Conservation (phyloP, 1,140 invertebrate species). For the Lucilia cuprina region DNA sequence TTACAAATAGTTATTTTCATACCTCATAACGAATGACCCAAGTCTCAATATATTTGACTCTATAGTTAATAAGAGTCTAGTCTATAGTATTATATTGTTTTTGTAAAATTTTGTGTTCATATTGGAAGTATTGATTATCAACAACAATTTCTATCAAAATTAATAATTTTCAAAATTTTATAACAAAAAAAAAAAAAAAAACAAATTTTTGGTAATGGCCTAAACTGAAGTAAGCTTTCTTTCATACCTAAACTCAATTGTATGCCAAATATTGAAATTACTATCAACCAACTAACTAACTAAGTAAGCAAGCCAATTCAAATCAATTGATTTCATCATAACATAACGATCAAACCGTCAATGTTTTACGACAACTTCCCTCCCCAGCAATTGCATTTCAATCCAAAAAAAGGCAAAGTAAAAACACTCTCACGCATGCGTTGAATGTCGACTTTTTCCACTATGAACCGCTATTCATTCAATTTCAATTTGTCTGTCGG, state of each 20-base stretch:
- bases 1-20: not conserved
- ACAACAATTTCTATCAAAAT: not conserved
- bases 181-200: not conserved
- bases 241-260: not conserved
- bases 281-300: not conserved
- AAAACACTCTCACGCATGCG: not conserved
- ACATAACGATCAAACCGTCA: not conserved
- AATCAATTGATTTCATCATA: not conserved
- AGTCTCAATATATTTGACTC: not conserved
- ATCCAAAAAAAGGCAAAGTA: not conserved
- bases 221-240: not conserved
- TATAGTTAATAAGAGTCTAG: too few relatives aligned
- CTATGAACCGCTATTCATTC: not conserved
- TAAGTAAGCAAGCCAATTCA: not conserved
- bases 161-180: not conserved
- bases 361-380: not conserved
- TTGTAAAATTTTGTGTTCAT: not conserved
- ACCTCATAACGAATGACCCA: not conserved
- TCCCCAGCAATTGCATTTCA: conserved; percentile 9
- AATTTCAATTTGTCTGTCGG: too few relatives aligned
- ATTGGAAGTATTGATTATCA: not conserved
- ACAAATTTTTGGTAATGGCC: not conserved
- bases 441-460: not conserved
- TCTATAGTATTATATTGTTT: not conserved
- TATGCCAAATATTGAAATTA: not conserved